These are phyloP conservation scores for Mythimna vitellina DNA, from an alignment of 2,888 invertebrate genomes.

Conservation along the genomic window DNA sequence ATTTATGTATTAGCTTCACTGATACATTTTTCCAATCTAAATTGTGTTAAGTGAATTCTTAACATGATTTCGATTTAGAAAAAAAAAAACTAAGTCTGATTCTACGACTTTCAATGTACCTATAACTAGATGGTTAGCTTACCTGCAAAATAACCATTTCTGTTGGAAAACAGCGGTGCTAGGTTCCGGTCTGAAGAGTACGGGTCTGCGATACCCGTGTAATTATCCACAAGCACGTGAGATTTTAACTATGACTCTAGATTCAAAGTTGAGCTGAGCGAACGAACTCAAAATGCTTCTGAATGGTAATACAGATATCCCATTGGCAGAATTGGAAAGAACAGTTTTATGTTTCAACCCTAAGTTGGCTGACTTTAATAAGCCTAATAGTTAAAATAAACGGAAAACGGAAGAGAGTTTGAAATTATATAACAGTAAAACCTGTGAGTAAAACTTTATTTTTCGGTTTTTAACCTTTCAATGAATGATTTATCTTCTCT, in stretches of 20 bases:
- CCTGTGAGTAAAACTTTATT: too few relatives aligned
- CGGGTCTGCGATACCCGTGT: background rate
- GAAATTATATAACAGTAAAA: too few relatives aligned
- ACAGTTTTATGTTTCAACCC: background rate
- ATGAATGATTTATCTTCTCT: background rate
- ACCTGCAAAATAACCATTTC: background rate
- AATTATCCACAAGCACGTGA: background rate
- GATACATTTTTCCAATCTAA: conserved; percentile 10
- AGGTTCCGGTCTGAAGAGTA: background rate
- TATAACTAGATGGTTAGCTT: background rate
- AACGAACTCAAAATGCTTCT: background rate
- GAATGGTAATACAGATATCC: background rate
- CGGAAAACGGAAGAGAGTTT: too few relatives aligned
- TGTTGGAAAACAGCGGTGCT: background rate
- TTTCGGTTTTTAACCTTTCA: too few relatives aligned
- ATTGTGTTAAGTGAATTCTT: background rate
- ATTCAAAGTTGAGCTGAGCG: background rate
- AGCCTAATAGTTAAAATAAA: too few relatives aligned
- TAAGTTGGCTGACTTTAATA: too few relatives aligned
- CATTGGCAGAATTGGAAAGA: background rate
- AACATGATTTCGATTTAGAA: background rate
- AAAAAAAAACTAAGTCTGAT: background rate
- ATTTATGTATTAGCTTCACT: conserved; percentile 26
- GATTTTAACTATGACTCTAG: background rate
- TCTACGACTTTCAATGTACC: background rate